Conservation (phyloP, 2,888 invertebrate genomes). For the Incurvaria masculella region DNA sequence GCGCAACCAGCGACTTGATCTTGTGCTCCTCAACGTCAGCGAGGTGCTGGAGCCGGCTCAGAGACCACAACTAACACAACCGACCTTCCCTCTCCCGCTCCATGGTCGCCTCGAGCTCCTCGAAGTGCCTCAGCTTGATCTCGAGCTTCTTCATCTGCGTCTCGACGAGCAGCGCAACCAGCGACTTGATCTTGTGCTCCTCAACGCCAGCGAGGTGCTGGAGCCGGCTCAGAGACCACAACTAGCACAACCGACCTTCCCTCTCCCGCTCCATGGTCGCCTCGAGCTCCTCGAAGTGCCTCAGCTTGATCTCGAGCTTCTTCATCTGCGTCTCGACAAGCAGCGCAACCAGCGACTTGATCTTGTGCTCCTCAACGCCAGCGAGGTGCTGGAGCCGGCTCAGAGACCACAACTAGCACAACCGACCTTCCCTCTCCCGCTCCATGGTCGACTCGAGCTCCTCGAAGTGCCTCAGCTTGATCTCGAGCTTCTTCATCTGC, state of each 20-base stretch:
- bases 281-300: conserved; percentile 99
- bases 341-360: conserved; percentile 95
- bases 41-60: no score
- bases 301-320: conserved; percentile 95
- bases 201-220: conserved; percentile 98
- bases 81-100: conserved; percentile 81
- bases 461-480: no score
- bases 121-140: conserved; percentile 97
- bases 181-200: conserved; percentile 96
- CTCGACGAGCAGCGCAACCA: conserved; percentile 96
- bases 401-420: no score
- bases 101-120: conserved; percentile 97
- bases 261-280: conserved; percentile 92
- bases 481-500: no score
- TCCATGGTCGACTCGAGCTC: no score
- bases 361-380: conserved; percentile 96
- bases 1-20: no score
- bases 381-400: conserved; percentile 98
- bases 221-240: no score
- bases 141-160: conserved; percentile 99
- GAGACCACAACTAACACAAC: no score
- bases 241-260: conserved; percentile 47
- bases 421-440: no score
- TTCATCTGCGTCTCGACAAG: conserved; percentile 99
- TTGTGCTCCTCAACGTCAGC: no score